Evolutionary conservation across 2,113 vertebrate genomes (phyloP).

Genomic region (Neolamprologus devosi): DNA sequence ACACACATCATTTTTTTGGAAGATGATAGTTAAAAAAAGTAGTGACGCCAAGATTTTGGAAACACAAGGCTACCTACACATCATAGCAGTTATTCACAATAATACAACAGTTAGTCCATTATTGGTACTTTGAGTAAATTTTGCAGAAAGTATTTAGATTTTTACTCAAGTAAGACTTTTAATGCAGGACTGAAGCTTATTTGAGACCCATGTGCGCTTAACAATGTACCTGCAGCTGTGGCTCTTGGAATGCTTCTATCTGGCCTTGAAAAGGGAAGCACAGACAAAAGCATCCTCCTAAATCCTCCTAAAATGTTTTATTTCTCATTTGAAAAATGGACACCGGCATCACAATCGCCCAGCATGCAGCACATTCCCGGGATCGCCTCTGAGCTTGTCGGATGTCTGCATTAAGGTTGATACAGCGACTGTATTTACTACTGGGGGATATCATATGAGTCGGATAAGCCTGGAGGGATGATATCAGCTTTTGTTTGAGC

Average conservation of each 20-base stretch:
- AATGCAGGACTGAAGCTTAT: background rate
- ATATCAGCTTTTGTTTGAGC: conserved; percentile 73
- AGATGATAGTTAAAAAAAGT: background rate
- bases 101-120: background rate
- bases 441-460: conserved; percentile 55
- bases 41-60: background rate
- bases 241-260: background rate
- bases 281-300: conserved; percentile 27
- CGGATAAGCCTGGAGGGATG: conserved; percentile 61
- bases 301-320: conserved; percentile 22
- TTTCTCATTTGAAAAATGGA: conserved; percentile 8
- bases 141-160: background rate
- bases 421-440: conserved; percentile 49
- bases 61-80: background rate
- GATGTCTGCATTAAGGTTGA: conserved; percentile 40
- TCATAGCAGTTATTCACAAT: background rate
- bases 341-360: background rate
- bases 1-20: background rate
- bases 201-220: background rate
- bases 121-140: background rate
- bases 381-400: conserved; percentile 16
- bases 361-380: background rate
- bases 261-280: background rate
- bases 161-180: background rate
- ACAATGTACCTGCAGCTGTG: background rate